Evolutionary conservation across 2,888 invertebrate genomes (phyloP).

Genomic region (Leptodirus hochenwartii): DNA sequence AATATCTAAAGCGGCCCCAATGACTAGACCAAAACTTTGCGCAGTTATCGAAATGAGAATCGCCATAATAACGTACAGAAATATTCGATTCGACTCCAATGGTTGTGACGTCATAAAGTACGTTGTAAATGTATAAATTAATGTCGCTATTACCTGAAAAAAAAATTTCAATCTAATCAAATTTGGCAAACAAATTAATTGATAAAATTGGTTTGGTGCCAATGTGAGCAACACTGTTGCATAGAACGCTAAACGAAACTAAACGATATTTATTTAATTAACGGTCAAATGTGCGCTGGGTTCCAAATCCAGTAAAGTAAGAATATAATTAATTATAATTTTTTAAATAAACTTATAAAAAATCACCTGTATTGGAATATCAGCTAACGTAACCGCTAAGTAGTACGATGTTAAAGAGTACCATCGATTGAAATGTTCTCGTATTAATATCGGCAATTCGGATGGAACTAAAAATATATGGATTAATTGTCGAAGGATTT

Average conservation of each 20-base stretch:
- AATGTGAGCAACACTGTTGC: too few species aligned
- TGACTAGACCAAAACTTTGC: slow-evolving; percentile 68
- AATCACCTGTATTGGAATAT: slow-evolving; percentile 38
- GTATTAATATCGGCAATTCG: slow-evolving; percentile 38
- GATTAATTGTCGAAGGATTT: slow-evolving; percentile 4
- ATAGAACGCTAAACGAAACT: too few species aligned
- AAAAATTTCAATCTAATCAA: slow-evolving; percentile 9
- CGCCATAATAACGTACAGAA: slow-evolving; percentile 51
- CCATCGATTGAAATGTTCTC: slow-evolving; percentile 52
- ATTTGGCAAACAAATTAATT: slow-evolving; percentile 1
- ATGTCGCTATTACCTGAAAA: slow-evolving; percentile 38
- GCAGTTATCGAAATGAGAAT: slow-evolving; percentile 67
- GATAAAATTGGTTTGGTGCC: too few species aligned
- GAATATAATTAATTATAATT: too few species aligned
- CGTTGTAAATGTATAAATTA: slow-evolving; percentile 56
- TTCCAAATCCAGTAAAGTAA: too few species aligned
- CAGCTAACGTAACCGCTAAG: slow-evolving; percentile 39
- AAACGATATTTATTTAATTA: too few species aligned
- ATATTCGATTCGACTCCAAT: slow-evolving; percentile 49
- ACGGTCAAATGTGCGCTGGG: too few species aligned
- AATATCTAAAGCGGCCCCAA: slow-evolving; percentile 64
- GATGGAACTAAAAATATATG: slow-evolving; percentile 35
- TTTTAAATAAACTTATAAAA: too few species aligned
- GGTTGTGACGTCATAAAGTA: slow-evolving; percentile 82
- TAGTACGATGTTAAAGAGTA: slow-evolving; percentile 47